These are phyloP conservation scores for Dermolepida albohirtum DNA, from an alignment of 2,888 invertebrate species.

Conservation along the genomic window DNA sequence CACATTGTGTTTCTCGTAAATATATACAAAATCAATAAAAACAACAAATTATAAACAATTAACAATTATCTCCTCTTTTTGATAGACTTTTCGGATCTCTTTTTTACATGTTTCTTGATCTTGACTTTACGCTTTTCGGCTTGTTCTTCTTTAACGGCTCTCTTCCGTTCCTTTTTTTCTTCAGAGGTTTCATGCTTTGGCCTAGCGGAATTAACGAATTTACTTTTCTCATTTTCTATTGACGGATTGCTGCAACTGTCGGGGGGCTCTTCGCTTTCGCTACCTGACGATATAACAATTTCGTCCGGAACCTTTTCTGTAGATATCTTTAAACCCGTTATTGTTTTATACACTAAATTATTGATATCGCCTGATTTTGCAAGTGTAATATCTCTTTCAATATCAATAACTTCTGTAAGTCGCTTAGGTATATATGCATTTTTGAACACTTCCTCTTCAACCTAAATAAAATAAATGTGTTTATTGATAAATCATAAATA, in stretches of 20 bases:
- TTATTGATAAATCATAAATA: no score
- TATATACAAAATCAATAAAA: neutral
- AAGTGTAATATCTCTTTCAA: conserved; percentile 86
- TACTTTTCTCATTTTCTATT: conserved; percentile 63
- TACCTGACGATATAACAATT: conserved; percentile 45
- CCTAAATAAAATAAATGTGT: conserved; percentile 54
- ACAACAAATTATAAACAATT: neutral
- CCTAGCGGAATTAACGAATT: conserved; percentile 74
- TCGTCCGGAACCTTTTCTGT: conserved; percentile 73
- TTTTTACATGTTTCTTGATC: conserved; percentile 94
- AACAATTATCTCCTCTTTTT: conserved; percentile 58
- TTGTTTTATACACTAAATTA: conserved; percentile 86
- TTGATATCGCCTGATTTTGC: conserved; percentile 79
- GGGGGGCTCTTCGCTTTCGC: conserved; percentile 45
- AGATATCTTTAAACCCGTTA: conserved; percentile 84
- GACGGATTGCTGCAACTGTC: conserved; percentile 56
- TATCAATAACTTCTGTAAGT: conserved; percentile 88
- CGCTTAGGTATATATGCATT: conserved; percentile 93
- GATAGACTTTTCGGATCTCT: conserved; percentile 81
- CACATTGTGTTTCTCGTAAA: neutral
- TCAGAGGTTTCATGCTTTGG: conserved; percentile 85
- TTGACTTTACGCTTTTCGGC: conserved; percentile 91
- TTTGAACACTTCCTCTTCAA: conserved; percentile 94
- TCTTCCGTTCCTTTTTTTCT: conserved; percentile 86
- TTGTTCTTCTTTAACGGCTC: conserved; percentile 87